Percentiles rank a stretch among this genome's conserved stretches.
Conservation (phyloP, 23 tunicate genomes). For the Diplosoma virens region DNA sequence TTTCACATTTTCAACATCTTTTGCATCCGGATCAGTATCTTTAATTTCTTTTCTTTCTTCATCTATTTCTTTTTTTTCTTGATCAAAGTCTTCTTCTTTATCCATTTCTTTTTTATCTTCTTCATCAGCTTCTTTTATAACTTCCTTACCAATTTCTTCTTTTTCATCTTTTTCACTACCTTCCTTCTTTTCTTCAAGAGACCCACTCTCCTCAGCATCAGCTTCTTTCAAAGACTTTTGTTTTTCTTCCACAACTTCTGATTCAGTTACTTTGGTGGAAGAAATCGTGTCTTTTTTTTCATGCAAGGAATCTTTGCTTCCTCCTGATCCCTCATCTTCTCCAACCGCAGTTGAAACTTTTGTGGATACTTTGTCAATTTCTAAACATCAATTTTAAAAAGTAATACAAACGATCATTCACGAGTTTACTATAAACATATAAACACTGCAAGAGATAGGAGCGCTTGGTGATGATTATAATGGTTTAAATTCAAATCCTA, state of each 20-base stretch:
- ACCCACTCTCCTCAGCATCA: not conserved
- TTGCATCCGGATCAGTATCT: not conserved
- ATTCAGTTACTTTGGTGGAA: too few relatives aligned
- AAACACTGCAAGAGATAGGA: too few relatives aligned
- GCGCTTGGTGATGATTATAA: too few relatives aligned
- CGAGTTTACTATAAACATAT: too few relatives aligned
- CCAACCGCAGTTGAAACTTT: conserved; percentile 48
- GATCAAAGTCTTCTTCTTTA: not conserved
- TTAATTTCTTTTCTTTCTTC: not conserved
- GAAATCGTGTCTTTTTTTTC: too few relatives aligned
- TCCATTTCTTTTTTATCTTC: not conserved
- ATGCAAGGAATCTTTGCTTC: too few relatives aligned
- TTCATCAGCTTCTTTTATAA: not conserved
- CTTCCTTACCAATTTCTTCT: not conserved
- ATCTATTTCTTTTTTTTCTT: not conserved
- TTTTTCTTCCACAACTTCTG: conserved; percentile 11
- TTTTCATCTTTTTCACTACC: not conserved
- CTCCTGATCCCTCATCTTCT: not conserved
- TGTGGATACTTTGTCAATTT: conserved; percentile 3
- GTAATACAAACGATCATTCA: too few relatives aligned
- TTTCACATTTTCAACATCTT: not conserved
- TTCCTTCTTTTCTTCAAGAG: not conserved
- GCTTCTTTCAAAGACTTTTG: not conserved
- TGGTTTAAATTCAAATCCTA: too few relatives aligned
- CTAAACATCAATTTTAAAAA: too few relatives aligned